phyloP scores from a whole-genome alignment of 2,888 invertebrate species.

The Deilephila elpenor region DNA sequence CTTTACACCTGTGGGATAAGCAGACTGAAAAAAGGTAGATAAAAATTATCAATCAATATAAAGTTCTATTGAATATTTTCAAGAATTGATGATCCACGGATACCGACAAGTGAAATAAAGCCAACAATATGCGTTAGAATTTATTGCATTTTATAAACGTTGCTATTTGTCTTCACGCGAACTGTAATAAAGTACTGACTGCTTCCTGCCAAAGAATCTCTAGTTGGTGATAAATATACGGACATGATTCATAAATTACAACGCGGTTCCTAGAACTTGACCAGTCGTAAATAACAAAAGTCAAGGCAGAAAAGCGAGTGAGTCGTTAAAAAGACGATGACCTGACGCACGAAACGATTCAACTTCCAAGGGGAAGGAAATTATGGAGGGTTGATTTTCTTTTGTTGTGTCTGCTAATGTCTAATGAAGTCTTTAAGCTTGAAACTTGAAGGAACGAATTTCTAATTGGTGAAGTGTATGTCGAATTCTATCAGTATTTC shows the following conservation, averaged over 20 bases:
- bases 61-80: background rate
- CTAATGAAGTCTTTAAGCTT: background rate
- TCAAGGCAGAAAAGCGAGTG: constrained; percentile 25
- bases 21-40: no score
- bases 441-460: background rate
- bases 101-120: background rate
- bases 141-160: background rate
- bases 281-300: constrained; percentile 34
- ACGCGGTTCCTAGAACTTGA: constrained; percentile 34
- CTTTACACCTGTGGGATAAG: no score
- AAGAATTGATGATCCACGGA: background rate
- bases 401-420: background rate
- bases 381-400: background rate
- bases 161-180: background rate
- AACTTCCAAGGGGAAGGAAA: constrained; percentile 16
- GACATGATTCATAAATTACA: constrained; percentile 33
- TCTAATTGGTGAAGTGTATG: no score
- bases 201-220: constrained; percentile 17
- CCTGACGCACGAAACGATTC: constrained; percentile 35
- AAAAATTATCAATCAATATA: no score
- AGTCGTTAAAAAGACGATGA: constrained; percentile 53
- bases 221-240: constrained; percentile 18
- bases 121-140: background rate
- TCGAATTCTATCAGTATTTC: no score
- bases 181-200: constrained; percentile 21